Percentiles rank a stretch among this genome's conserved stretches.
phyloP scores from a whole-genome alignment of 2,797 vertebrate genomes.

The Phataginus tricuspis region DNA sequence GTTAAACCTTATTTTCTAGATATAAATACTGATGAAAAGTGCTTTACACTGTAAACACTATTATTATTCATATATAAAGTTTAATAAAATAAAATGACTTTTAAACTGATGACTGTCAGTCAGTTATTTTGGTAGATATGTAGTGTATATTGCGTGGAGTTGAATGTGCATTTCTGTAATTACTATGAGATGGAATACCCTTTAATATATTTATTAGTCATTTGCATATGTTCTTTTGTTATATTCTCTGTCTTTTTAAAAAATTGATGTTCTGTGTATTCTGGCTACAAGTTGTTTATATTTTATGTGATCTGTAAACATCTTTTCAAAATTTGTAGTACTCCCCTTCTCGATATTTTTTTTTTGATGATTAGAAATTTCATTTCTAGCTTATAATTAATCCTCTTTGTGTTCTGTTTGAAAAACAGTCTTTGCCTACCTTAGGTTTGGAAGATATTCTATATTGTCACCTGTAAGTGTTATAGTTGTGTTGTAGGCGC shows the following conservation, averaged over 20 bases:
- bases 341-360: background rate
- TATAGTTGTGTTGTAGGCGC: background rate
- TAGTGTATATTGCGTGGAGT: background rate
- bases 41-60: background rate
- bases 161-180: background rate
- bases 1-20: background rate
- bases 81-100: background rate
- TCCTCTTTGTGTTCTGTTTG: background rate
- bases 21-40: background rate
- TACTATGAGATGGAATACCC: background rate
- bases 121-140: background rate
- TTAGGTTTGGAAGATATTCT: background rate
- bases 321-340: background rate
- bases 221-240: background rate
- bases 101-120: background rate
- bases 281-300: background rate
- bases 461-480: background rate
- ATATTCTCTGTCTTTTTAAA: background rate
- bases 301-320: background rate
- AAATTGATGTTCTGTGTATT: background rate
- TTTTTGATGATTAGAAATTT: constrained; percentile 9
- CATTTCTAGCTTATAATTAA: background rate
- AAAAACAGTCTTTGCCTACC: background rate
- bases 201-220: background rate
- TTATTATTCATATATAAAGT: background rate